phyloP scores from a whole-genome alignment of 2,888 invertebrate genomes.

The Chirona hameri region DNA sequence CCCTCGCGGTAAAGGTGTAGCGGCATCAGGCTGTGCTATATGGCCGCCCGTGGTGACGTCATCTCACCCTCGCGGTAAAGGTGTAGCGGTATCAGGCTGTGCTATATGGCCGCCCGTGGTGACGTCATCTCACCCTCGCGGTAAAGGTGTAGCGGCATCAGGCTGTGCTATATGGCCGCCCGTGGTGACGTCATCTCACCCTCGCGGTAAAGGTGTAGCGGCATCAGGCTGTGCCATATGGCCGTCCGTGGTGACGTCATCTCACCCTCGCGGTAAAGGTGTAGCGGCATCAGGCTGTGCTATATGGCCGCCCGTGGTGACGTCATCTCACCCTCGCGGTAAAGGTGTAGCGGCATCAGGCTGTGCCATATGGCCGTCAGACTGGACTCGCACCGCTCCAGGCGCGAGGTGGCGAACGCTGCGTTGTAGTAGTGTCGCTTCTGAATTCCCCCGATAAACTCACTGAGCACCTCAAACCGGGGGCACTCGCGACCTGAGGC shows the following conservation, averaged over 20 bases:
- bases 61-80: constrained; percentile 41
- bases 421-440: constrained; percentile 41
- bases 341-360: constrained; percentile 42
- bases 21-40: constrained; percentile 42
- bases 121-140: constrained; percentile 39
- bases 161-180: constrained; percentile 41
- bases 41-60: constrained; percentile 32
- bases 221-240: constrained; percentile 42
- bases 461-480: constrained; percentile 40
- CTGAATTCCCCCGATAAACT: constrained; percentile 42
- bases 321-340: constrained; percentile 40
- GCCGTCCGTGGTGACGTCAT: constrained; percentile 31
- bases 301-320: constrained; percentile 38
- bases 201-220: constrained; percentile 42
- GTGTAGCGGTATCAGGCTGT: constrained; percentile 42
- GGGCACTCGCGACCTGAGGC: constrained; percentile 42
- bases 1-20: constrained; percentile 42
- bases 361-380: constrained; percentile 41
- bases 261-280: constrained; percentile 41
- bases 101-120: constrained; percentile 40
- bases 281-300: constrained; percentile 42
- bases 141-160: constrained; percentile 42
- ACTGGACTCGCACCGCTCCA: constrained; percentile 40
- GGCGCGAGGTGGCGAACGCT: constrained; percentile 39
- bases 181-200: constrained; percentile 34